These are phyloP conservation scores for Trilocha varians DNA, from an alignment of 2,888 invertebrate species.

Conservation along the genomic window DNA sequence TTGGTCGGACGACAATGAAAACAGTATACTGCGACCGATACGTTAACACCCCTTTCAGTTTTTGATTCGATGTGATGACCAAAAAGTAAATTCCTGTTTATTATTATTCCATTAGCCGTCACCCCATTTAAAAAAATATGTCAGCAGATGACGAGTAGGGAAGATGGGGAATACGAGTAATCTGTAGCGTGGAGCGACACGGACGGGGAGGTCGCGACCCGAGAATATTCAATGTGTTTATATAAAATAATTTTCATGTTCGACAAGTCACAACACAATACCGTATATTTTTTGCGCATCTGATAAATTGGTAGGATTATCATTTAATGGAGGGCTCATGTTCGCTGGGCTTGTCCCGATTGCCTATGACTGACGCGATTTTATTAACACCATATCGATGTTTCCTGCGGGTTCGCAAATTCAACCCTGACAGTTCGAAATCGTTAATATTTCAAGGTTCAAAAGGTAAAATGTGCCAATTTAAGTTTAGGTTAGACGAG, in stretches of 20 bases:
- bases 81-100: constrained; percentile 73
- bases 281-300: constrained; percentile 63
- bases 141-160: constrained; percentile 65
- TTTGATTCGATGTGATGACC: constrained; percentile 67
- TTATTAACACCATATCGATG: constrained; percentile 64
- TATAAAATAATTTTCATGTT: constrained; percentile 73
- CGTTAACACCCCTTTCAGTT: constrained; percentile 70
- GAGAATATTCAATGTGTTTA: constrained; percentile 70
- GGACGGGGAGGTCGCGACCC: constrained; percentile 47
- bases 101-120: constrained; percentile 71
- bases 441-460: constrained; percentile 47
- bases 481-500: constrained; percentile 45
- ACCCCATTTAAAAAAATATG: constrained; percentile 72
- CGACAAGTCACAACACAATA: constrained; percentile 69
- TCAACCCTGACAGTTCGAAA: constrained; percentile 33
- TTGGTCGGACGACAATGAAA: constrained; percentile 66
- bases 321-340: constrained; percentile 73
- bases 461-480: constrained; percentile 45
- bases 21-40: constrained; percentile 60
- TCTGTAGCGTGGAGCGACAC: constrained; percentile 33
- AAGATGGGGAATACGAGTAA: constrained; percentile 48
- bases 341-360: constrained; percentile 64
- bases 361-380: constrained; percentile 68
- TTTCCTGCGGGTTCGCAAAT: constrained; percentile 41
- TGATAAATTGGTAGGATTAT: constrained; percentile 72